Evolutionary conservation across 2,888 invertebrate species (phyloP), one percentile per base, ranked within the genome.

Genomic region (Myathropa florea): DNA sequence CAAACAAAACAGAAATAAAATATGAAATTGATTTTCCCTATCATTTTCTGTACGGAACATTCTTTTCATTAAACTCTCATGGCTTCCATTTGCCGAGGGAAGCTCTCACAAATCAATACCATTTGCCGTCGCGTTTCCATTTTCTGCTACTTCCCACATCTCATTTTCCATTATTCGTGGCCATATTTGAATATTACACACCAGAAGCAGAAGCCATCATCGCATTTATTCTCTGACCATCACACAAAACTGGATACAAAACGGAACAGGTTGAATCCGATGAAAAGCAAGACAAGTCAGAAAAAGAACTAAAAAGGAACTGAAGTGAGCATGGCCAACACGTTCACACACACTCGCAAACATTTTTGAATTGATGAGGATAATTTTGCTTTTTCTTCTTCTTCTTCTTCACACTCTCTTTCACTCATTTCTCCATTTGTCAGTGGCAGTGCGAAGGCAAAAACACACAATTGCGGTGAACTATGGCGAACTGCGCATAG

Each of bases 401-500:
- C 70, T 57, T 39, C 33, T 57, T n/a, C 57, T 60, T 12, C 39
- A 72, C 59, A 60, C 76, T 77, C 76, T 81, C 67, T 85, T 39
- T 18, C 33, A 70, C n/a, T 36, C 28, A 71, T 82, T 77, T 72
- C 63, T 85, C 71, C 63, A 59, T 24, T 72, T 39, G 46, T 60
- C 53, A n/a, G 23, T 64, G 67, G 76, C 77, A 82, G 73, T 73
- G 70, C 82, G 81, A 59, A 70, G 28, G 78, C 71, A 71, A 86
- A 79, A 83, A 86, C 79, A 79, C 86, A 83, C 75, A 86, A 83
- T 83, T 83, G 83, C 78, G 78, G 78, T 83, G 78, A 78, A 70
- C 83, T 77, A 72, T 82, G 82, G 67, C 39, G 72, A 75, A 86
- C 65, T 86, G 86, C 86, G 86, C 86, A 86, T 83, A 86, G 86